These are phyloP conservation scores for Urocolius indicus DNA, from an alignment of 2,113 vertebrate genomes.

Conservation along the genomic window DNA sequence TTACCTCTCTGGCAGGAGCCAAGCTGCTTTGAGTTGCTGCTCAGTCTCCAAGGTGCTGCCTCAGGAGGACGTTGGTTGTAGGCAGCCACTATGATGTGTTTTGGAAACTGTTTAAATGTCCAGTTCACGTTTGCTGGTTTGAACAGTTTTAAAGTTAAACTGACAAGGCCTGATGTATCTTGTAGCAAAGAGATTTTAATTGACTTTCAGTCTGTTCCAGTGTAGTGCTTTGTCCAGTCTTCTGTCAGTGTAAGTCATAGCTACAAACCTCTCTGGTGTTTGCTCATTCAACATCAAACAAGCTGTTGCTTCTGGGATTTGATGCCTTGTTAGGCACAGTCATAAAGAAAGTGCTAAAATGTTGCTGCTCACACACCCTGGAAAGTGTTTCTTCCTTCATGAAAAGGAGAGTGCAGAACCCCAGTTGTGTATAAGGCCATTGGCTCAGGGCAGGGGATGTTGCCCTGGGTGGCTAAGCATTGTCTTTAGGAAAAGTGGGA, in stretches of 20 bases:
- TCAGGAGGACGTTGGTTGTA: neutral
- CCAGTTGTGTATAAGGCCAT: neutral
- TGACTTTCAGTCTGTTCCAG: conserved; percentile 43
- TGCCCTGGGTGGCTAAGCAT: neutral
- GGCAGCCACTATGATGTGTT: neutral
- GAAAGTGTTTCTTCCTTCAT: neutral
- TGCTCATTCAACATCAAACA: neutral
- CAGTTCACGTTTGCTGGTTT: neutral
- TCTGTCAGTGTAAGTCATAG: conserved; percentile 32
- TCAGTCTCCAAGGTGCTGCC: neutral
- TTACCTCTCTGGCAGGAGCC: neutral
- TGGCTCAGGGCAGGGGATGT: too few relatives aligned
- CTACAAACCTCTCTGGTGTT: neutral
- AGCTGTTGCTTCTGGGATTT: conserved; percentile 39
- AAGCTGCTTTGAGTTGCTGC: neutral
- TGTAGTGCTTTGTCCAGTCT: conserved; percentile 7
- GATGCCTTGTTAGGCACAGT: neutral
- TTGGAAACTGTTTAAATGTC: neutral
- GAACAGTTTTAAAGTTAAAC: conserved; percentile 9
- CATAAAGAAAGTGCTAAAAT: conserved; percentile 28
- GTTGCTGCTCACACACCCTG: neutral
- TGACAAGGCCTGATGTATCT: neutral
- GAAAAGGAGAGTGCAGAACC: neutral
- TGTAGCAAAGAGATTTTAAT: conserved; percentile 45
- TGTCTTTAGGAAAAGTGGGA: neutral